Percentiles rank a stretch among this genome's conserved stretches.
Conservation (phyloP, 1,140 invertebrate genomes). For the Oedothorax gibbosus region DNA sequence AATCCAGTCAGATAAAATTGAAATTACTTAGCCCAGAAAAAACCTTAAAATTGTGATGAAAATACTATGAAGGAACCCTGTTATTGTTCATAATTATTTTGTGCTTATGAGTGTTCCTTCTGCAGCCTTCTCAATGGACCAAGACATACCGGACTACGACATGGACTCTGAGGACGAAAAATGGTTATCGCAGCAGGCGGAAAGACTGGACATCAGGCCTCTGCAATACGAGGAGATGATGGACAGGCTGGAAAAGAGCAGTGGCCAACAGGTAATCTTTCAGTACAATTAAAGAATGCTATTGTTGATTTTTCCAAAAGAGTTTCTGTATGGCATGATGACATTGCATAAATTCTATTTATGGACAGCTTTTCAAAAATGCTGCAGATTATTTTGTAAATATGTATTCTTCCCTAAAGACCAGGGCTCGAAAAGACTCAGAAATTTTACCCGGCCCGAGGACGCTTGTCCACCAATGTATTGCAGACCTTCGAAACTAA, state of each 20-base stretch:
- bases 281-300: neutral
- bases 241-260: slow-evolving; percentile 96
- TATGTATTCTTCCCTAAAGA: too few species aligned
- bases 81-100: neutral
- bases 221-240: slow-evolving; percentile 98
- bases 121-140: slow-evolving; percentile 86
- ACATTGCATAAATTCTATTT: too few species aligned
- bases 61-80: neutral
- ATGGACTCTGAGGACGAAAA: slow-evolving; percentile 97
- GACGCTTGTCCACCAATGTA: too few species aligned
- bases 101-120: neutral
- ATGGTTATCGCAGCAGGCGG: slow-evolving; percentile 88
- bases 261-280: slow-evolving; percentile 81
- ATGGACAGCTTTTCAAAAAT: too few species aligned
- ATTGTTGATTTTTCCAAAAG: neutral
- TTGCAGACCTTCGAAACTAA: too few species aligned
- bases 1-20: neutral
- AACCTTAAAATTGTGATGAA: neutral
- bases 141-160: slow-evolving; percentile 98
- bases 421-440: too few species aligned
- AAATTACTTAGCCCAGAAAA: neutral
- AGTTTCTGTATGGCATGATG: neutral
- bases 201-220: slow-evolving; percentile 83
- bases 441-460: too few species aligned
- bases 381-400: too few species aligned